Evolutionary conservation across 2,888 invertebrate species (phyloP).

Genomic region (Cephus nigrinus): DNA sequence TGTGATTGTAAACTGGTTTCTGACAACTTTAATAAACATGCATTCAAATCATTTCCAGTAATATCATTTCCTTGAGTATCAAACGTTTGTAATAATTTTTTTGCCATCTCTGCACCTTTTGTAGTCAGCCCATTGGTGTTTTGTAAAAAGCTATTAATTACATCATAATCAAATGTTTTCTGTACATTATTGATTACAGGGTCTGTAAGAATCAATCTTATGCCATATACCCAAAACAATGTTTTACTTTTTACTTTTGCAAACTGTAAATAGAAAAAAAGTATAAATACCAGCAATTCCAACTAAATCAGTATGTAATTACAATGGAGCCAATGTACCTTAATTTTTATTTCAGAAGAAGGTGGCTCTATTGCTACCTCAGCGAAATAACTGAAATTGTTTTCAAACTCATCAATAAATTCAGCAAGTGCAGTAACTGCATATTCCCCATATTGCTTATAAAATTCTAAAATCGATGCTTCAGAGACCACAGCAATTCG

Average conservation of each 20-base stretch:
- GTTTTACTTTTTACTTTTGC: constrained; percentile 55
- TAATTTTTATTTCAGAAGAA: constrained; percentile 55
- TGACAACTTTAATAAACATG: constrained; percentile 26
- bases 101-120: constrained; percentile 31
- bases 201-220: constrained; percentile 55
- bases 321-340: constrained; percentile 40
- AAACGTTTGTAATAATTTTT: constrained; percentile 31
- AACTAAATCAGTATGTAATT: neutral
- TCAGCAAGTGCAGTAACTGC: constrained; percentile 60
- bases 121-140: constrained; percentile 25
- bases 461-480: constrained; percentile 65
- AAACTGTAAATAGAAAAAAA: constrained; percentile 50
- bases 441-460: constrained; percentile 66
- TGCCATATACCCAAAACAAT: constrained; percentile 64
- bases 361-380: constrained; percentile 52
- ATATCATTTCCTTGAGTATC: constrained; percentile 19
- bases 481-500: constrained; percentile 63
- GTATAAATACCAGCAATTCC: neutral
- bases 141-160: constrained; percentile 45
- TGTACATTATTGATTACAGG: constrained; percentile 7
- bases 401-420: constrained; percentile 61
- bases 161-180: constrained; percentile 42
- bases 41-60: constrained; percentile 23
- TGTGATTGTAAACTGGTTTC: constrained; percentile 15
- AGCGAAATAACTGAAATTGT: constrained; percentile 57